Percentiles rank a stretch among this genome's conserved stretches.
Conservation (phyloP, 2,113 vertebrate species). For the Xyliphius kryptos region DNA sequence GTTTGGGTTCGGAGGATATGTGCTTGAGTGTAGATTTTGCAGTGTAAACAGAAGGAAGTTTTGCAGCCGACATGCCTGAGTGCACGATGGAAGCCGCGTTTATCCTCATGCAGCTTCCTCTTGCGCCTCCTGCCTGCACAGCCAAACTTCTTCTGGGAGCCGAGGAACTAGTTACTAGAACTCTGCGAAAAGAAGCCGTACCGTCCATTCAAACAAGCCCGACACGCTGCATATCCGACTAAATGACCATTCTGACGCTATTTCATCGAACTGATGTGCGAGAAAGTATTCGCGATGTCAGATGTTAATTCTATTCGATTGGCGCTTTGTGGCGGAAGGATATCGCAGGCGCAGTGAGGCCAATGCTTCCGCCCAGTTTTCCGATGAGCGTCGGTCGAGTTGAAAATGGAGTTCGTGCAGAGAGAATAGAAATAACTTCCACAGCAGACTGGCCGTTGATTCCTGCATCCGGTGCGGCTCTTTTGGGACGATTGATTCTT, state of each 20-base stretch:
- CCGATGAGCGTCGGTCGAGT: constrained; percentile 64
- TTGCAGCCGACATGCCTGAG: neutral
- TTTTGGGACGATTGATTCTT: neutral
- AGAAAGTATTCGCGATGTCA: neutral
- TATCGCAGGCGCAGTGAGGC: constrained; percentile 63
- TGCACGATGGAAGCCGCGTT: constrained; percentile 51
- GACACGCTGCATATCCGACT: neutral
- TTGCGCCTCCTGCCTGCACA: constrained; percentile 43
- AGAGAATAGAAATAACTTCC: constrained; percentile 64
- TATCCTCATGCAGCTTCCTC: constrained; percentile 12
- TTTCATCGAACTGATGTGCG: neutral
- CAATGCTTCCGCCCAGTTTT: constrained; percentile 84
- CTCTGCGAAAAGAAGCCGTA: constrained; percentile 30
- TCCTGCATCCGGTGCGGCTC: no score
- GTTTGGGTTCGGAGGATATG: no score
- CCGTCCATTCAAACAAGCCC: neutral
- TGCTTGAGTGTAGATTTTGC: neutral
- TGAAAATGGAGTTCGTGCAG: constrained; percentile 75
- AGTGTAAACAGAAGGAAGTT: neutral
- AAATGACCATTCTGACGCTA: neutral
- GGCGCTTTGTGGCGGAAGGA: constrained; percentile 68
- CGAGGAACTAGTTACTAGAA: constrained; percentile 62
- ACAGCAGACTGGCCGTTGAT: constrained; percentile 34
- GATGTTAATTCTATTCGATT: constrained; percentile 20
- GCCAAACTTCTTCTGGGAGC: constrained; percentile 71